phyloP scores from a whole-genome alignment of 2,797 vertebrate genomes.

The Muscicapa comitata region DNA sequence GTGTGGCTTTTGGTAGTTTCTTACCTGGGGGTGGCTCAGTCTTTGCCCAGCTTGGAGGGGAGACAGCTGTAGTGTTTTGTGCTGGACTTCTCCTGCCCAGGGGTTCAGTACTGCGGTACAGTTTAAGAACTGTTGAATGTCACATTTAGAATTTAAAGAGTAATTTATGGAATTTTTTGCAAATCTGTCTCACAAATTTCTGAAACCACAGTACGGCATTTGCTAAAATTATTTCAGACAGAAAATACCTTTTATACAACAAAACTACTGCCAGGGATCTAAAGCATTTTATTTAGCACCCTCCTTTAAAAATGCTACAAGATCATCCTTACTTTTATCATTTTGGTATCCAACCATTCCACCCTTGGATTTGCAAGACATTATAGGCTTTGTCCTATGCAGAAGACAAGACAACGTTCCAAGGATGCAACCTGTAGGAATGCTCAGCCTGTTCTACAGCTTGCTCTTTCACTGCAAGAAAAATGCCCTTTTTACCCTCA shows the following conservation, averaged over 20 bases:
- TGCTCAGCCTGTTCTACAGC: not conserved
- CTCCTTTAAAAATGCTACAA: not conserved
- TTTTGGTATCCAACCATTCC: not conserved
- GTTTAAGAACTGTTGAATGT: not conserved
- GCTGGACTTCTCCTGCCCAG: not conserved
- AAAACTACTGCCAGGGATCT: not conserved
- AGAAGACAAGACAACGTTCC: not conserved
- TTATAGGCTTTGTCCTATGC: not conserved
- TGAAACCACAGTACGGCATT: not conserved
- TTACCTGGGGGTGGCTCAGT: not conserved
- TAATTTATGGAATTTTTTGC: not conserved
- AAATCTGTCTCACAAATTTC: not conserved
- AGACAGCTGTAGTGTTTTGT: not conserved
- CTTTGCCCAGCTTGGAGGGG: not conserved
- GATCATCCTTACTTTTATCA: not conserved
- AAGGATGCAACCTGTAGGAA: not conserved
- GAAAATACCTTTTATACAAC: not conserved
- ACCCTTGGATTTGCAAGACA: not conserved
- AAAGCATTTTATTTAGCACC: not conserved
- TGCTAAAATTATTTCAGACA: not conserved
- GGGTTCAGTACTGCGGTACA: rapidly evolving
- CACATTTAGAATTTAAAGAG: not conserved
- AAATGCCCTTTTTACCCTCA: not conserved
- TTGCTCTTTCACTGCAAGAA: not conserved
- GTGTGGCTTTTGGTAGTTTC: not conserved